phyloP scores from a whole-genome alignment of 2,113 vertebrate species.

The Murina feae region DNA sequence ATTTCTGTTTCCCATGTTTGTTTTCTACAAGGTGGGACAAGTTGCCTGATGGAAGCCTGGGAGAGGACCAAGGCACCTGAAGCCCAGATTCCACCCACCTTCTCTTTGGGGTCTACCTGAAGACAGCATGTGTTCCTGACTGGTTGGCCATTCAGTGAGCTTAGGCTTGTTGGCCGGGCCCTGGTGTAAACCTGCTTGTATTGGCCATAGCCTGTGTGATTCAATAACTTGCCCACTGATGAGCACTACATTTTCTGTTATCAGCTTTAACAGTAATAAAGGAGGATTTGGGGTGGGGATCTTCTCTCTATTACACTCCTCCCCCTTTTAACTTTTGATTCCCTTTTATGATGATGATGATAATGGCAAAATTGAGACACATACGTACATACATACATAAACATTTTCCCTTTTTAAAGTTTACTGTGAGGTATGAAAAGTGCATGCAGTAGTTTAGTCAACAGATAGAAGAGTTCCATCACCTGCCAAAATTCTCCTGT shows the following conservation, averaged over 20 bases:
- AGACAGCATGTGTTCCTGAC: background rate
- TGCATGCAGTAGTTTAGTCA: background rate
- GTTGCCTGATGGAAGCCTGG: background rate
- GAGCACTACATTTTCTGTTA: background rate
- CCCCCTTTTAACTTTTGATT: background rate
- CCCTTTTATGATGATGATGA: background rate
- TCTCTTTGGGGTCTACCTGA: background rate
- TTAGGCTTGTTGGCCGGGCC: background rate
- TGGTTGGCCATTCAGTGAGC: too few relatives aligned
- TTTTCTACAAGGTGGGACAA: background rate
- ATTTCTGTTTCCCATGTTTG: background rate
- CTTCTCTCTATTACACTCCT: background rate
- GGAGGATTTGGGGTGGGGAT: background rate
- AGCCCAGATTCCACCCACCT: background rate
- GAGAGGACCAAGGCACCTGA: background rate
- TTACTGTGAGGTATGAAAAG: background rate
- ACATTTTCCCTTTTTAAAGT: background rate
- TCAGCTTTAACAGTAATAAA: background rate
- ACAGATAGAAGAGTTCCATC: background rate
- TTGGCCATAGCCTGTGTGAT: background rate
- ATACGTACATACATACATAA: background rate
- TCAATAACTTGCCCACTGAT: background rate
- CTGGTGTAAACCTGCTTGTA: background rate
- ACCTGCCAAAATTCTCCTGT: rapidly evolving
- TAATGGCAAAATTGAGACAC: background rate